These are phyloP conservation scores for Plodia interpunctella DNA, from an alignment of 1,140 invertebrate genomes.

Conservation along the genomic window DNA sequence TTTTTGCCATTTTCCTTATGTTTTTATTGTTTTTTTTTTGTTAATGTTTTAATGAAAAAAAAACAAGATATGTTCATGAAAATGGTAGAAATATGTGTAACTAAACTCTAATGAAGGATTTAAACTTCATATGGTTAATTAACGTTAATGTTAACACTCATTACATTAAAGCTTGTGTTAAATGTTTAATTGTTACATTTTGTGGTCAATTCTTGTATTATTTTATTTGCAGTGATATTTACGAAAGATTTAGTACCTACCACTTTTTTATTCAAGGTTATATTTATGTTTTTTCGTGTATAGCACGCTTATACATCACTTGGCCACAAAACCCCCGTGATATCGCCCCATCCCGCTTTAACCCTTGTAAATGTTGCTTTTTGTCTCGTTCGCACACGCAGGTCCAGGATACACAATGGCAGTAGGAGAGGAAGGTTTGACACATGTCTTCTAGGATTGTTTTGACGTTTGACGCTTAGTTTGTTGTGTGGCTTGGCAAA, in stretches of 20 bases:
- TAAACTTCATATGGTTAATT: neutral
- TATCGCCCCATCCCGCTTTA: conserved; percentile 63
- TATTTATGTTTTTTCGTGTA: too few species aligned
- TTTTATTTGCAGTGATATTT: too few species aligned
- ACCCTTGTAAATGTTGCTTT: conserved; percentile 72
- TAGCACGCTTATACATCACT: neutral
- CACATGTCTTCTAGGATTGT: conserved; percentile 35
- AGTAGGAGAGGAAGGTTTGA: conserved; percentile 73
- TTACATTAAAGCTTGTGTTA: neutral
- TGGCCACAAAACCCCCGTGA: conserved; percentile 16
- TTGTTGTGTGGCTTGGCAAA: conserved; percentile 17
- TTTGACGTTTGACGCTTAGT: conserved; percentile 15
- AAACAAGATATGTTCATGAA: neutral
- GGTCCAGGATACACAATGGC: conserved; percentile 65
- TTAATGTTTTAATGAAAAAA: too few species aligned
- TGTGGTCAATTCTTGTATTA: neutral
- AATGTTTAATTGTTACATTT: neutral
- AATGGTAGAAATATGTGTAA: neutral
- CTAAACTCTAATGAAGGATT: neutral
- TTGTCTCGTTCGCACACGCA: conserved; percentile 63
- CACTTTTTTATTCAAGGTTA: too few species aligned
- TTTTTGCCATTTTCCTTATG: conserved; percentile 17
- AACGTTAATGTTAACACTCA: neutral
- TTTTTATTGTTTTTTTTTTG: too few species aligned
- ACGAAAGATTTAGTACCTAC: too few species aligned